Evolutionary conservation across 1,140 invertebrate genomes (phyloP).

Genomic region (Drosophila tsacasi): DNA sequence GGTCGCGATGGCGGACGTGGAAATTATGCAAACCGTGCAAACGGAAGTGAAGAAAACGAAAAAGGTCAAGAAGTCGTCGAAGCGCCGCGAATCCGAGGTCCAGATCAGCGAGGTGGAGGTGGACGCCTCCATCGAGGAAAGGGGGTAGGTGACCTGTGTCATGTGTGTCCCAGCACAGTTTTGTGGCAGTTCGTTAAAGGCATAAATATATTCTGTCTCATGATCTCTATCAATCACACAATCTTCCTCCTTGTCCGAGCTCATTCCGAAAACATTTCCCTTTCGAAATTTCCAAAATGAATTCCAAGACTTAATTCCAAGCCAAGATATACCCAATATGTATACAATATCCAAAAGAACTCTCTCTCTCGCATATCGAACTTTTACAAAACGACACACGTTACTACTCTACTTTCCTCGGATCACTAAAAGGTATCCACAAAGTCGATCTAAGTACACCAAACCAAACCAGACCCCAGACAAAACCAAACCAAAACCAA

Average conservation of each 20-base stretch:
- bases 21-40: constrained; percentile 91
- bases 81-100: constrained; percentile 92
- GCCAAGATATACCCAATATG: constrained; percentile 28
- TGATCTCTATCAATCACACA: constrained; percentile 29
- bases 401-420: constrained; percentile 86
- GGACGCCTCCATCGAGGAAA: constrained; percentile 89
- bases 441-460: constrained; percentile 49
- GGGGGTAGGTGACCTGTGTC: constrained; percentile 91
- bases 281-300: constrained; percentile 28
- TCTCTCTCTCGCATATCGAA: constrained; percentile 77
- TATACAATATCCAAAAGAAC: constrained; percentile 70
- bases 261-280: constrained; percentile 33
- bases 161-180: constrained; percentile 62
- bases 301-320: constrained; percentile 15
- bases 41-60: constrained; percentile 93
- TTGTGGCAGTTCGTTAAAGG: constrained; percentile 70
- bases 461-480: constrained; percentile 1
- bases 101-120: constrained; percentile 93
- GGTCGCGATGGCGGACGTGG: constrained; percentile 92
- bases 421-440: constrained; percentile 87
- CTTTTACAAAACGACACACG: constrained; percentile 87
- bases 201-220: constrained; percentile 6
- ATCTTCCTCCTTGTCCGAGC: constrained; percentile 21
- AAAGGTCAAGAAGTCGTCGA: constrained; percentile 95
- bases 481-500: constrained; percentile 1